Conservation (phyloP, 23 tunicate genomes). For the Halocynthia aurantium region DNA sequence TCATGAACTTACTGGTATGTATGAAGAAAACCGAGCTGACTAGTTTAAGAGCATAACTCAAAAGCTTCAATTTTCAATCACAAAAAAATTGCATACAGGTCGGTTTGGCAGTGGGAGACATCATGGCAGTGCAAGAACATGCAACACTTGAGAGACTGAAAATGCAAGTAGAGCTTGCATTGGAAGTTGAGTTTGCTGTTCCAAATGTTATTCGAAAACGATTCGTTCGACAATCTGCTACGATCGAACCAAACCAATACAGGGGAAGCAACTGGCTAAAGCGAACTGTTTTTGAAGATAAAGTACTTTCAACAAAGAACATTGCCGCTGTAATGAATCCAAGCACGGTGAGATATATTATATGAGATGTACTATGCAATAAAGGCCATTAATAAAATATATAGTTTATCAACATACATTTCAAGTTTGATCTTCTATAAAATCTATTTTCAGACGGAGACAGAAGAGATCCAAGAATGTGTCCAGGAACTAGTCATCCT, state of each 20-base stretch:
- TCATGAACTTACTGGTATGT: conserved; percentile 74
- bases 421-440: background rate
- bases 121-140: conserved; percentile 79
- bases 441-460: conserved; percentile 46
- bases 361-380: background rate
- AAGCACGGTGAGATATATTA: background rate
- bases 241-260: conserved; percentile 48
- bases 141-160: conserved; percentile 78
- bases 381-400: background rate
- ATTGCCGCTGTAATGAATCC: conserved; percentile 54
- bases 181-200: conserved; percentile 84
- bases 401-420: background rate
- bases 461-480: conserved; percentile 69
- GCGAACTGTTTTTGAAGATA: conserved; percentile 49
- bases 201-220: conserved; percentile 62
- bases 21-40: background rate
- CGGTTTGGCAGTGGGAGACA: conserved; percentile 89
- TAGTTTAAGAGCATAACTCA: too few relatives aligned
- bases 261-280: conserved; percentile 54
- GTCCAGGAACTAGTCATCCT: conserved; percentile 42
- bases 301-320: conserved; percentile 64
- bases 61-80: too few relatives aligned
- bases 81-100: conserved; percentile 19
- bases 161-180: conserved; percentile 83
- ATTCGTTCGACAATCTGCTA: conserved; percentile 62